These are phyloP conservation scores for Orientallactaga bullata DNA, from an alignment of 2,113 vertebrate species.

Conservation along the genomic window DNA sequence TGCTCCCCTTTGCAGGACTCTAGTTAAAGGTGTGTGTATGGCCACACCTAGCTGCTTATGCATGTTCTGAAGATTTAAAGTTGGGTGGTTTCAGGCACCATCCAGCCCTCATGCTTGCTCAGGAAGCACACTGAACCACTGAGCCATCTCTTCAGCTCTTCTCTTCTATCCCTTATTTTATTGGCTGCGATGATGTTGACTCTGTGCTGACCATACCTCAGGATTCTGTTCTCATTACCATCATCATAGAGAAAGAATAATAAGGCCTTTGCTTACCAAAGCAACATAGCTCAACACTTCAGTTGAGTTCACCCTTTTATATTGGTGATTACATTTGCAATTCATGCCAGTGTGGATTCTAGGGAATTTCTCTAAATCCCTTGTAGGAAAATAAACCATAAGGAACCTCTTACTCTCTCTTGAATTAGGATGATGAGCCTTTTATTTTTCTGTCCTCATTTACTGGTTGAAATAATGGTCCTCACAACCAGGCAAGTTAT, in stretches of 20 bases:
- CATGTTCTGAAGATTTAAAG: no score
- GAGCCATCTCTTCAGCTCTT: no score
- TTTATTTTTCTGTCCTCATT: conserved; percentile 15
- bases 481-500: neutral
- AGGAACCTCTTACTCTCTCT: conserved; percentile 52
- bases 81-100: no score
- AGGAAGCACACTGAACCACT: no score
- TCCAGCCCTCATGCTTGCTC: no score
- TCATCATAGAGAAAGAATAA: conserved; percentile 9
- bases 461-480: conserved; percentile 53
- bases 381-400: neutral
- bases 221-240: conserved; percentile 6
- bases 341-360: conserved; percentile 61
- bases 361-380: conserved; percentile 64
- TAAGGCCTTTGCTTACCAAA: conserved; percentile 67
- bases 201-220: neutral
- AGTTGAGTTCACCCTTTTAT: neutral
- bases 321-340: conserved; percentile 80
- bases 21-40: no score
- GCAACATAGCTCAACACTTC: conserved; percentile 43
- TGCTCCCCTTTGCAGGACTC: no score
- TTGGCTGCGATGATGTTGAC: neutral
- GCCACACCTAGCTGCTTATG: no score
- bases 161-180: neutral
- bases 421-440: neutral